These are phyloP conservation scores for Penaeus monodon DNA, from an alignment of 2,888 invertebrate genomes.

Conservation along the genomic window DNA sequence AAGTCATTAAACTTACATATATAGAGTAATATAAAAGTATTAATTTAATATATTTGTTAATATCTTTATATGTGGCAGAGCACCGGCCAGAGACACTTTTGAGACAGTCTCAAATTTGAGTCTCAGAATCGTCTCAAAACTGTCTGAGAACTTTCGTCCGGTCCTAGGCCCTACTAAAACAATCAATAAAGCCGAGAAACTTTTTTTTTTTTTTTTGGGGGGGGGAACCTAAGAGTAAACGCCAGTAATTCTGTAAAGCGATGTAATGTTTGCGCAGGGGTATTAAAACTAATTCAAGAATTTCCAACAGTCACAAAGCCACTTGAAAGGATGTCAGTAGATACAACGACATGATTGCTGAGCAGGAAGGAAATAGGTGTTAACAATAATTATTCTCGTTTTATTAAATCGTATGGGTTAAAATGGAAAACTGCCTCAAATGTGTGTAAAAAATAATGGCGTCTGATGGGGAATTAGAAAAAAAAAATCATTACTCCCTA, in stretches of 20 bases:
- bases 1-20: too few relatives aligned
- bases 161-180: not conserved
- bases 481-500: slow-evolving; percentile 13
- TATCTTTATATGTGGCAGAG: too few relatives aligned
- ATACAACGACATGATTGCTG: not conserved
- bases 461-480: not conserved
- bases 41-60: too few relatives aligned
- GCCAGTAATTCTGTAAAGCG: not conserved
- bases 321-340: slow-evolving; percentile 2
- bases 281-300: not conserved
- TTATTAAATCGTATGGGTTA: not conserved
- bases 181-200: not conserved
- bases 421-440: too few relatives aligned
- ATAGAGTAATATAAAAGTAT: too few relatives aligned
- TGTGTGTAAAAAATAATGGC: too few relatives aligned
- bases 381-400: not conserved
- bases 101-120: not conserved
- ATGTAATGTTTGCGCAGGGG: slow-evolving; percentile 5
- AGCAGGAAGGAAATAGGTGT: not conserved
- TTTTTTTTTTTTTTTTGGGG: too few relatives aligned
- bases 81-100: too few relatives aligned
- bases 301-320: slow-evolving; percentile 2
- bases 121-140: not conserved
- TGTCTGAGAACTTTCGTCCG: too few relatives aligned
- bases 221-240: slow-evolving; percentile 1